A percentile compares a stretch with the other conserved stretches of the same genome.
Evolutionary conservation across 2,113 vertebrate species (phyloP).

Genomic region (Prolemur simus): DNA sequence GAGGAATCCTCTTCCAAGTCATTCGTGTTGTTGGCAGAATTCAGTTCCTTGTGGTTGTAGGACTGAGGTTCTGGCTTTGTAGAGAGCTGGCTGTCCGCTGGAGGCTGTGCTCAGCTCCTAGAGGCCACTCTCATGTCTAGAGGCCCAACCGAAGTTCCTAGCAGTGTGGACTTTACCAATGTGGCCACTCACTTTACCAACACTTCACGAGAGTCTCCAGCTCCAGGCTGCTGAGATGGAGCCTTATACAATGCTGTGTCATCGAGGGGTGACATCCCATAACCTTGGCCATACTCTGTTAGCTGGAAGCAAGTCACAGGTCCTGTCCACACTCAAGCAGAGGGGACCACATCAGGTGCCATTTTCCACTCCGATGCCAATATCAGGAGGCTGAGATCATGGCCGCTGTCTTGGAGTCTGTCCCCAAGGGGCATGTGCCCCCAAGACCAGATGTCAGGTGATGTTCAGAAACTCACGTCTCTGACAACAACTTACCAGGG

Average conservation of each 20-base stretch:
- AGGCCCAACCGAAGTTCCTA: neutral
- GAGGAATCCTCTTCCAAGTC: neutral
- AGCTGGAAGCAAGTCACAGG: neutral
- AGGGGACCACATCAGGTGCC: neutral
- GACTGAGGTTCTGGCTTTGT: neutral
- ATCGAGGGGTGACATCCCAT: neutral
- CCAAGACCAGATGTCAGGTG: neutral
- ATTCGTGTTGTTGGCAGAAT: neutral
- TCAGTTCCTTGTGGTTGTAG: neutral
- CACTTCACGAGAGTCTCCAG: neutral
- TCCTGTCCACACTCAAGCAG: neutral
- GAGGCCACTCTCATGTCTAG: neutral
- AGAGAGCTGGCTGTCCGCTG: neutral
- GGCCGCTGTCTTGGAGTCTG: neutral
- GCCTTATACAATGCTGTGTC: neutral
- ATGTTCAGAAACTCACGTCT: neutral
- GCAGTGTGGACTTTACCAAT: neutral
- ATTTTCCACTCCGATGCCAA: too few relatives aligned
- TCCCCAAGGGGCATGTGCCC: neutral
- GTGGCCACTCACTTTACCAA: neutral
- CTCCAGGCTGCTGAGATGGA: neutral
- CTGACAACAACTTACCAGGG: neutral
- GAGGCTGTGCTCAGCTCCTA: neutral
- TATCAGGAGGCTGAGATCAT: neutral
- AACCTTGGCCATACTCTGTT: neutral